Conservation (phyloP, 2,797 vertebrate species). For the Ptychobarbus kaznakovi region DNA sequence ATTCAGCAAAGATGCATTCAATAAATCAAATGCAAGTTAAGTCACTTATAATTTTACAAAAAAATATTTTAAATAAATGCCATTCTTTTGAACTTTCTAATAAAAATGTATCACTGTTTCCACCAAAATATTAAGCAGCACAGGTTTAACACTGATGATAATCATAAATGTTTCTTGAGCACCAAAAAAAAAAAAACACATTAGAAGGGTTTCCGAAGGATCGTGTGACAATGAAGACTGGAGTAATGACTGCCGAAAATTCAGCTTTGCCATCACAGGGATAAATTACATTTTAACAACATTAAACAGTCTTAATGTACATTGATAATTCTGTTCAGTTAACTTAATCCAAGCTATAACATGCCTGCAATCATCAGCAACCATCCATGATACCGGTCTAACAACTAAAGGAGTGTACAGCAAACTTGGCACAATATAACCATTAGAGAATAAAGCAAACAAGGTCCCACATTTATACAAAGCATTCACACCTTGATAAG, state of each 20-base stretch:
- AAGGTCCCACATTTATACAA: neutral
- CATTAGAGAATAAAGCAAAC: conserved; percentile 10
- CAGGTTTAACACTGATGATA: neutral
- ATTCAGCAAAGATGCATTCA: neutral
- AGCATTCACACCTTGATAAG: conserved; percentile 28
- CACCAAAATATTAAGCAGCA: neutral
- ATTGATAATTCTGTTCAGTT: neutral
- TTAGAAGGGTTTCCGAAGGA: neutral
- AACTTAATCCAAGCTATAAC: neutral
- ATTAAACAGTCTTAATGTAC: neutral
- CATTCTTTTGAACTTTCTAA: neutral
- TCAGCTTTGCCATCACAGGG: neutral
- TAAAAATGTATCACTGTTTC: neutral
- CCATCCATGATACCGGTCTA: neutral
- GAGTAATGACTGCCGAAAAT: neutral
- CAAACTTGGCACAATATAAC: conserved; percentile 4
- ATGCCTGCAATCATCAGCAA: neutral
- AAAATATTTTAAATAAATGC: neutral
- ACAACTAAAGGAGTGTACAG: conserved; percentile 12
- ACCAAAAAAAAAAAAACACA: neutral
- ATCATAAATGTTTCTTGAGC: neutral
- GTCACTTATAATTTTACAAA: neutral
- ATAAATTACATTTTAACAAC: neutral
- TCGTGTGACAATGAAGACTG: neutral
- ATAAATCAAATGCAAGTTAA: neutral